Evolutionary conservation across 2,113 vertebrate species (phyloP).

Genomic region (Xiphias gladius): DNA sequence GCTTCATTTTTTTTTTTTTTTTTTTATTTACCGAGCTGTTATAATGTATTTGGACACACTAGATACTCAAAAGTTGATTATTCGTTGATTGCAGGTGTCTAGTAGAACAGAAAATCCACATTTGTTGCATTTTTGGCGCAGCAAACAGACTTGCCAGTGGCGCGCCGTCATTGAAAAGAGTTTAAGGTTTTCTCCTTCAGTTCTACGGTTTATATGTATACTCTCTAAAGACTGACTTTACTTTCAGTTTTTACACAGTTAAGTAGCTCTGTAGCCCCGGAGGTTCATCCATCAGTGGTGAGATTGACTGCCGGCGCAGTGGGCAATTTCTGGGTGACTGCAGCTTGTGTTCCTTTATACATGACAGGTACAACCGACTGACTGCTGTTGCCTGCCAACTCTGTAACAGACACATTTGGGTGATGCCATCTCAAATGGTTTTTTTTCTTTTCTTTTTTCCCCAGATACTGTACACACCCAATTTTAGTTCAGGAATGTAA

Average conservation of each 20-base stretch:
- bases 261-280: neutral
- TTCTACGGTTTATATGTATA: neutral
- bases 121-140: no score
- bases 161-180: neutral
- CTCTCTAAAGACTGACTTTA: neutral
- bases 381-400: no score
- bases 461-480: neutral
- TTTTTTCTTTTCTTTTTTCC: neutral
- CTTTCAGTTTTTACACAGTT: neutral
- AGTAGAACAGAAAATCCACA: neutral
- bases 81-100: neutral
- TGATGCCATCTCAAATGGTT: no score
- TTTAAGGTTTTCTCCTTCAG: neutral
- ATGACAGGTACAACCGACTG: no score
- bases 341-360: no score
- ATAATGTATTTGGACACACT: neutral
- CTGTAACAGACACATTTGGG: no score
- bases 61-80: neutral
- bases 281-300: slow-evolving; percentile 1
- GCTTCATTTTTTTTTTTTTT: neutral
- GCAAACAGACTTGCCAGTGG: neutral
- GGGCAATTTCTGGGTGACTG: no score
- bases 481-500: no score
- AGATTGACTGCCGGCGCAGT: neutral
- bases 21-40: neutral